Percentiles rank a stretch among this genome's conserved stretches.
These are phyloP conservation scores for Drosophila barbarae DNA, from an alignment of 2,888 invertebrate genomes.

Conservation along the genomic window DNA sequence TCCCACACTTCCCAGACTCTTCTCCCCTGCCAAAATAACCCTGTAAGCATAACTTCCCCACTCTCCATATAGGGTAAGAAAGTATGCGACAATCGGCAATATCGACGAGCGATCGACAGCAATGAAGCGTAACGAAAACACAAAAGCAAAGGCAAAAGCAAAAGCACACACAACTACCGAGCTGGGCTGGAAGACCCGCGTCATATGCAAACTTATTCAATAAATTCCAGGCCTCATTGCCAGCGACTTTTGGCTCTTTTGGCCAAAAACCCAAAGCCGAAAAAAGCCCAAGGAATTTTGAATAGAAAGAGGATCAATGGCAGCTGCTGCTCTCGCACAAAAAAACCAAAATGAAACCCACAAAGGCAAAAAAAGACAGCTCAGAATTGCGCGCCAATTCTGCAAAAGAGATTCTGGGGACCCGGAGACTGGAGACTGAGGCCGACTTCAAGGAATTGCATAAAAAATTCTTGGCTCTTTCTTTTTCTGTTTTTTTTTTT, in stretches of 20 bases:
- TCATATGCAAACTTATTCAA: constrained; percentile 47
- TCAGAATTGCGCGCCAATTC: constrained; percentile 76
- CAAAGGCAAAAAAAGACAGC: constrained; percentile 12
- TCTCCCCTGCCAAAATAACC: background rate
- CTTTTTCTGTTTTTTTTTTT: constrained; percentile 15
- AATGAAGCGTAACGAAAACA: constrained; percentile 68
- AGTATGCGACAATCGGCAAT: constrained; percentile 57
- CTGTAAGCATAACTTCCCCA: background rate
- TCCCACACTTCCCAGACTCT: background rate
- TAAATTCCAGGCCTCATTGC: constrained; percentile 55
- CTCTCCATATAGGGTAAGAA: constrained; percentile 35
- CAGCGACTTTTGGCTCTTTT: constrained; percentile 24
- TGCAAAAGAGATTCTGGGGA: constrained; percentile 52
- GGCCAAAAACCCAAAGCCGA: constrained; percentile 17
- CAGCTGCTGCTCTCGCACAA: constrained; percentile 38
- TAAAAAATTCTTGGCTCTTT: constrained; percentile 65
- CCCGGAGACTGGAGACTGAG: constrained; percentile 54
- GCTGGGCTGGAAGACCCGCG: constrained; percentile 18
- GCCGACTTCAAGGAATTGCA: constrained; percentile 74
- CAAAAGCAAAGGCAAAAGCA: constrained; percentile 24
- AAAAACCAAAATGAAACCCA: constrained; percentile 1
- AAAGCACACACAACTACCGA: constrained; percentile 14
- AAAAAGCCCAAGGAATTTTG: constrained; percentile 47
- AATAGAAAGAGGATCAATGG: constrained; percentile 53
- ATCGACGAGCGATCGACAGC: constrained; percentile 38